Conservation (phyloP, 2,888 invertebrate genomes). For the Drosophila planitibia region DNA sequence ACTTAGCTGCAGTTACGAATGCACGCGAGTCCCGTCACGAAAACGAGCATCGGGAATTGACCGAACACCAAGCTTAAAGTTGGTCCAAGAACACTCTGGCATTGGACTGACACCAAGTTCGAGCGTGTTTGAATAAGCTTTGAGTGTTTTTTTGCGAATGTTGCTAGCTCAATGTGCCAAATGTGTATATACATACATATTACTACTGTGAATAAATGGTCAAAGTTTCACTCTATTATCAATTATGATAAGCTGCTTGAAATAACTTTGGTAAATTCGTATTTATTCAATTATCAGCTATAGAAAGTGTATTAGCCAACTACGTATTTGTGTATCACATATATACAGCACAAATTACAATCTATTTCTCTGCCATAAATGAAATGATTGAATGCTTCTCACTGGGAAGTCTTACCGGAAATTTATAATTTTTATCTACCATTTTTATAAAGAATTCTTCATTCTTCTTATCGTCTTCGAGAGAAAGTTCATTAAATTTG, state of each 20-base stretch:
- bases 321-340: not conserved
- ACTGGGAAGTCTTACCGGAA: not conserved
- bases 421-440: not conserved
- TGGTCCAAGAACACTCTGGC: conserved; percentile 11
- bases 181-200: conserved; percentile 12
- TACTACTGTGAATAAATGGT: conserved; percentile 1
- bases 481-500: not conserved
- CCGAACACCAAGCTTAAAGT: conserved; percentile 25
- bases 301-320: not conserved
- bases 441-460: not conserved
- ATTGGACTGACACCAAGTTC: conserved; percentile 30
- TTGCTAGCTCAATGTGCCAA: conserved; percentile 21
- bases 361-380: not conserved
- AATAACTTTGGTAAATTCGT: not conserved
- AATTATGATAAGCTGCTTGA: conserved; percentile 20
- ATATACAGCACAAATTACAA: not conserved
- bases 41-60: conserved; percentile 5
- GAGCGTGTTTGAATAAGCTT: conserved; percentile 39
- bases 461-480: not conserved
- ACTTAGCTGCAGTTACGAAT: conserved; percentile 55
- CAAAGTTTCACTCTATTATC: not conserved
- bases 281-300: not conserved
- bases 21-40: conserved; percentile 41
- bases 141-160: conserved; percentile 24
- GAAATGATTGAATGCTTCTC: not conserved